These are phyloP conservation scores for Alentia gelatinosa DNA, from an alignment of 2,888 invertebrate species.

Conservation along the genomic window DNA sequence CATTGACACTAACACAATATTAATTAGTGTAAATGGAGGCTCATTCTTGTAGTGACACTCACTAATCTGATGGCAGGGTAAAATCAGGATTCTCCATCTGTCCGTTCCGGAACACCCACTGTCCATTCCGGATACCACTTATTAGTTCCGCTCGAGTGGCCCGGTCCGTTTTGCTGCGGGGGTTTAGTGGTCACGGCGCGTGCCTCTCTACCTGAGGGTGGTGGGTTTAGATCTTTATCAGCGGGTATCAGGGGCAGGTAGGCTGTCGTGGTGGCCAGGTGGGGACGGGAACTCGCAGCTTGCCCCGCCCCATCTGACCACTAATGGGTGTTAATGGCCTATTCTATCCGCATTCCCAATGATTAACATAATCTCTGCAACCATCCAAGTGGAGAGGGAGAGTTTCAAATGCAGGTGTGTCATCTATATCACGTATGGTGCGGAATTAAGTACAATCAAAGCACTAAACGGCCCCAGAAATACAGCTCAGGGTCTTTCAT, in stretches of 20 bases:
- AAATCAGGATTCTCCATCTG: neutral
- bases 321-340: neutral
- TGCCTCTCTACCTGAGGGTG: conserved; percentile 1
- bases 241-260: neutral
- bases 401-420: too few species aligned
- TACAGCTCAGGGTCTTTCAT: too few species aligned
- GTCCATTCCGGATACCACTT: neutral
- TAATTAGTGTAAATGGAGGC: too few species aligned
- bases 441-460: too few species aligned
- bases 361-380: neutral
- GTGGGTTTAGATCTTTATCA: neutral
- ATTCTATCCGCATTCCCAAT: neutral
- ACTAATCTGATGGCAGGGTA: neutral
- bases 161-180: neutral
- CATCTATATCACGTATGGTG: too few species aligned
- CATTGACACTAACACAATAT: too few species aligned
- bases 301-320: neutral
- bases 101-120: neutral
- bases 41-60: neutral
- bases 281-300: neutral
- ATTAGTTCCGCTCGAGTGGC: neutral
- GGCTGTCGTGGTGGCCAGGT: neutral
- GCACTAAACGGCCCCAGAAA: too few species aligned
- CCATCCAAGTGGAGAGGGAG: too few species aligned
- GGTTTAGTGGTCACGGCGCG: neutral